phyloP scores from a whole-genome alignment of 2,797 vertebrate genomes.

The Liparis tanakae region DNA sequence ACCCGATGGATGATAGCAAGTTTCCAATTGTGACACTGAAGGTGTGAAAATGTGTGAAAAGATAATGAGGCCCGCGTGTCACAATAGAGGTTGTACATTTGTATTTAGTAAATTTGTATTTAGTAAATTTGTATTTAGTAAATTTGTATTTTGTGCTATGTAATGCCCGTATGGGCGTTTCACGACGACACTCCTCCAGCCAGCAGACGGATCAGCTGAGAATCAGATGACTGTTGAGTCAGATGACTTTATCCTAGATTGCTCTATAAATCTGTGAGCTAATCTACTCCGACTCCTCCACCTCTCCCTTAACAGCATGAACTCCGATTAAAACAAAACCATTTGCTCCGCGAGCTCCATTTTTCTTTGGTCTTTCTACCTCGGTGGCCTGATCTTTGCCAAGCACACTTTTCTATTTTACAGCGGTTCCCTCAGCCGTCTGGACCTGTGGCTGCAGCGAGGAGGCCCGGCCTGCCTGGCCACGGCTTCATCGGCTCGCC shows the following conservation, averaged over 20 bases:
- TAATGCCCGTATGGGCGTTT: conserved; percentile 51
- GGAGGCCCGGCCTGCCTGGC: conserved; percentile 42
- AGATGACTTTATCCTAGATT: conserved; percentile 67
- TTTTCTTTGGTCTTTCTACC: conserved; percentile 39
- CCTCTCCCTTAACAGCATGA: conserved; percentile 26
- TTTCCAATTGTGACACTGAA: conserved; percentile 62
- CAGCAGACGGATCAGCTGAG: conserved; percentile 79
- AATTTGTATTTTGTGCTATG: conserved; percentile 23
- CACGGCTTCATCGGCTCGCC: conserved; percentile 55
- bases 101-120: conserved; percentile 18
- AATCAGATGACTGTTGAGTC: conserved; percentile 75
- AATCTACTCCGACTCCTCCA: conserved; percentile 14
- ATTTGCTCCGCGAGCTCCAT: conserved; percentile 7
- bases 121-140: conserved; percentile 18
- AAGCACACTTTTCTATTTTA: conserved; percentile 13
- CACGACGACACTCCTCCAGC: conserved; percentile 47
- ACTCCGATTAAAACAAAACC: conserved; percentile 32
- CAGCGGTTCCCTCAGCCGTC: conserved; percentile 16
- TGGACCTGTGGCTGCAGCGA: conserved; percentile 12
- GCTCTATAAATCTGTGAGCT: conserved; percentile 38
- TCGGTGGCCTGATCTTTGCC: conserved; percentile 13
- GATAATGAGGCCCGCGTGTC: conserved; percentile 53
- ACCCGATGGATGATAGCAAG: conserved; percentile 74
- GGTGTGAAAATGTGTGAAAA: conserved; percentile 60
- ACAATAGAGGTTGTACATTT: conserved; percentile 39